These are phyloP conservation scores for Cygnus atratus DNA, from an alignment of 2,113 vertebrate species.

Conservation along the genomic window DNA sequence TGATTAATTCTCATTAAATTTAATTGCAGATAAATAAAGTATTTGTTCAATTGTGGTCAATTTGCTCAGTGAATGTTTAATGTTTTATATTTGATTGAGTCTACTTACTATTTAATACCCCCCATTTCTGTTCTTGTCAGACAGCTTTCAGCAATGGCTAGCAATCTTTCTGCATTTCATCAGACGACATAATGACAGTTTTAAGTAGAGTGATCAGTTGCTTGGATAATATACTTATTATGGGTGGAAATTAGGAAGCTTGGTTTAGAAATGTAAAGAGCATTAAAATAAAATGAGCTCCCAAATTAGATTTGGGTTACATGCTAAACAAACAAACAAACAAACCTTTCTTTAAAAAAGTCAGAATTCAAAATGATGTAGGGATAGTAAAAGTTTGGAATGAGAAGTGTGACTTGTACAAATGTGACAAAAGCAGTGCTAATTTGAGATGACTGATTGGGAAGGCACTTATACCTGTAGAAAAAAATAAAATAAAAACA, in stretches of 20 bases:
- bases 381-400: background rate
- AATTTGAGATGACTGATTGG: background rate
- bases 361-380: background rate
- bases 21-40: conserved; percentile 2
- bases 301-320: background rate
- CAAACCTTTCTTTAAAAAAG: background rate
- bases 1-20: background rate
- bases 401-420: background rate
- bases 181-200: background rate
- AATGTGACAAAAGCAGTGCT: background rate
- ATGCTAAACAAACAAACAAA: background rate
- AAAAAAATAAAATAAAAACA: background rate
- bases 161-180: background rate
- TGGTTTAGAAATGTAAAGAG: conserved; percentile 7
- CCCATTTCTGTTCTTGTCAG: background rate
- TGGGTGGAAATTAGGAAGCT: background rate
- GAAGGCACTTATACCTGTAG: background rate
- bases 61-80: conserved; percentile 5
- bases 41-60: background rate
- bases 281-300: conserved; percentile 16
- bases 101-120: background rate
- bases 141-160: background rate
- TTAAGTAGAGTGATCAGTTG: conserved; percentile 3
- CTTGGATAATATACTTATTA: conserved; percentile 16
- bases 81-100: conserved; percentile 10